phyloP scores from a whole-genome alignment of 1,140 invertebrate genomes.

The Sycophaga agraensis region DNA sequence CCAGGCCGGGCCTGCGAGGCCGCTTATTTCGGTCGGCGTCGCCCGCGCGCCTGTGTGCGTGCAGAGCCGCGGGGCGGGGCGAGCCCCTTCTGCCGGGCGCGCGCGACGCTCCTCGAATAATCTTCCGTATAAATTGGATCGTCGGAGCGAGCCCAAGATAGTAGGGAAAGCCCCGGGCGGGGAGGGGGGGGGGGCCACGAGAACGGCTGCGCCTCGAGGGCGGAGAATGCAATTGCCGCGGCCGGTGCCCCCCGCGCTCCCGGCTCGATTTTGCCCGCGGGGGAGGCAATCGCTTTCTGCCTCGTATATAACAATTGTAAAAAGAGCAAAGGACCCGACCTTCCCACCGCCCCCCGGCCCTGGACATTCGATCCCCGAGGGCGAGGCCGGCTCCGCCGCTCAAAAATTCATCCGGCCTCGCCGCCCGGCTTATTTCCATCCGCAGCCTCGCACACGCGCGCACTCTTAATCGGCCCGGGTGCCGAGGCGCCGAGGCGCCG shows the following conservation, averaged over 20 bases:
- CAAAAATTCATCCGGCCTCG: neutral
- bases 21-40: too few species aligned
- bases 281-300: slow-evolving; percentile 15
- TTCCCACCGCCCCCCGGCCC: neutral
- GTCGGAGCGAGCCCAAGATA: slow-evolving; percentile 33
- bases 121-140: slow-evolving; percentile 54
- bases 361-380: neutral
- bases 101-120: slow-evolving; percentile 43
- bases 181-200: neutral
- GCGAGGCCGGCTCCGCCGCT: neutral
- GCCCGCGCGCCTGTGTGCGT: too few species aligned
- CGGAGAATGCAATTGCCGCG: slow-evolving; percentile 28
- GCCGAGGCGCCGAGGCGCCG: too few species aligned
- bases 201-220: slow-evolving; percentile 16
- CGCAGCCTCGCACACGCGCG: too few species aligned
- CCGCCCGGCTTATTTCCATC: neutral
- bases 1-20: too few species aligned
- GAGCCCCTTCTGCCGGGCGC: slow-evolving; percentile 28
- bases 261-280: neutral
- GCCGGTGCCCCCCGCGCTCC: slow-evolving; percentile 7
- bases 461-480: too few species aligned
- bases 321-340: slow-evolving; percentile 11
- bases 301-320: slow-evolving; percentile 22
- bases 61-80: slow-evolving; percentile 2
- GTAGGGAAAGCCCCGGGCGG: neutral